Evolutionary conservation across 2,888 invertebrate genomes (phyloP).

Genomic region (Bhutanitis thaidina): DNA sequence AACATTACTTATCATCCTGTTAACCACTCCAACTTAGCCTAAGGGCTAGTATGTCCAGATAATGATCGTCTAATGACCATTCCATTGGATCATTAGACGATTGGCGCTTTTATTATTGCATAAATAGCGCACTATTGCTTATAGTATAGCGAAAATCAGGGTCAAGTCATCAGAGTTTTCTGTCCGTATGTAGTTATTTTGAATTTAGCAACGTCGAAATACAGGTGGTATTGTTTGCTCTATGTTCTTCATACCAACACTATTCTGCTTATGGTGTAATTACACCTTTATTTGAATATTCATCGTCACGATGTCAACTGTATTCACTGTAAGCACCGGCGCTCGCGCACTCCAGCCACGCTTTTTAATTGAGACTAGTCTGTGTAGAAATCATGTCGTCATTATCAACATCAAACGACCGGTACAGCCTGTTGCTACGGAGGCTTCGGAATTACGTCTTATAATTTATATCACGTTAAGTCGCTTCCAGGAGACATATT

Average conservation of each 20-base stretch:
- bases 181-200: too few species aligned
- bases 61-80: too few species aligned
- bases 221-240: conserved; percentile 16
- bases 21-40: too few species aligned
- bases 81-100: too few species aligned
- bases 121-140: too few species aligned
- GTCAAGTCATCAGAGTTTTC: too few species aligned
- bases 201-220: too few species aligned
- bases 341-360: conserved; percentile 28
- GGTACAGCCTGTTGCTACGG: conserved; percentile 10
- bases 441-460: conserved; percentile 4
- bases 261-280: conserved; percentile 29
- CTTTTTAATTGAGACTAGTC: conserved; percentile 31
- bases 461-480: conserved; percentile 11
- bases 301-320: conserved; percentile 41
- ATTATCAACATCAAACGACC: not conserved
- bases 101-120: too few species aligned
- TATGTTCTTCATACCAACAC: conserved; percentile 24
- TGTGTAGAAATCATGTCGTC: conserved; percentile 17
- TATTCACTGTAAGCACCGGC: conserved; percentile 31
- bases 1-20: too few species aligned
- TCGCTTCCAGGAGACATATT: conserved; percentile 17
- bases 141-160: too few species aligned
- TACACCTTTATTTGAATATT: conserved; percentile 50
- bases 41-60: too few species aligned